Conservation (phyloP, 2,113 vertebrate genomes). For the Crotophaga sulcirostris region DNA sequence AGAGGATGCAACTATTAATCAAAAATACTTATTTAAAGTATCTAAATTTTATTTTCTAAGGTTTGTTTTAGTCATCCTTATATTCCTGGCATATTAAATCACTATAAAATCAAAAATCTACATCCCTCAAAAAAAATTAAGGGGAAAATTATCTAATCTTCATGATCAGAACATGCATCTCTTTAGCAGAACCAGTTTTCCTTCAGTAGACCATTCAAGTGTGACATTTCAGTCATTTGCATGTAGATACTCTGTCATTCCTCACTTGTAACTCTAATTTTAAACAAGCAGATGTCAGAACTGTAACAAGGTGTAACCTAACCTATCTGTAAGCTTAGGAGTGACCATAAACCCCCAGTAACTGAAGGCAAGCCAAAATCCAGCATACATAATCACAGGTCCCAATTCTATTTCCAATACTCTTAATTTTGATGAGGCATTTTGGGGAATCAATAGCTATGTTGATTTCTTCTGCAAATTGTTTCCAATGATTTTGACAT, state of each 20-base stretch:
- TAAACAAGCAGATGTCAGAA: neutral
- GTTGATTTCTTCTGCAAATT: slow-evolving; percentile 50
- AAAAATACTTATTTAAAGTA: neutral
- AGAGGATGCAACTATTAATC: neutral
- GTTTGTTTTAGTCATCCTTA: neutral
- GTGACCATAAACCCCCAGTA: neutral
- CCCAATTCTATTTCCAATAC: neutral
- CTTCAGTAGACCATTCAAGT: neutral
- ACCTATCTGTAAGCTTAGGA: neutral
- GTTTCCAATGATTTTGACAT: slow-evolving; percentile 54
- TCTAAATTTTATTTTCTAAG: neutral
- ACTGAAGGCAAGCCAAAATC: neutral
- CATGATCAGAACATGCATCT: neutral
- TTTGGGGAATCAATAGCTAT: slow-evolving; percentile 3
- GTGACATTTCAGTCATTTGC: neutral
- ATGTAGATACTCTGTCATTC: neutral
- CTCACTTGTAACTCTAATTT: neutral
- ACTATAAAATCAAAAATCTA: neutral
- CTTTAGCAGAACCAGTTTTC: neutral
- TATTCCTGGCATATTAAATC: neutral
- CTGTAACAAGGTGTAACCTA: neutral
- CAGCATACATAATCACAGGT: neutral
- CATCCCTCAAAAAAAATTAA: neutral
- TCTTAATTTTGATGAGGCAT: neutral
- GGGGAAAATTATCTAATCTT: neutral